Percentiles rank a stretch among this genome's conserved stretches.
phyloP scores from a whole-genome alignment of 1,140 invertebrate genomes.

The Maconellicoccus hirsutus region DNA sequence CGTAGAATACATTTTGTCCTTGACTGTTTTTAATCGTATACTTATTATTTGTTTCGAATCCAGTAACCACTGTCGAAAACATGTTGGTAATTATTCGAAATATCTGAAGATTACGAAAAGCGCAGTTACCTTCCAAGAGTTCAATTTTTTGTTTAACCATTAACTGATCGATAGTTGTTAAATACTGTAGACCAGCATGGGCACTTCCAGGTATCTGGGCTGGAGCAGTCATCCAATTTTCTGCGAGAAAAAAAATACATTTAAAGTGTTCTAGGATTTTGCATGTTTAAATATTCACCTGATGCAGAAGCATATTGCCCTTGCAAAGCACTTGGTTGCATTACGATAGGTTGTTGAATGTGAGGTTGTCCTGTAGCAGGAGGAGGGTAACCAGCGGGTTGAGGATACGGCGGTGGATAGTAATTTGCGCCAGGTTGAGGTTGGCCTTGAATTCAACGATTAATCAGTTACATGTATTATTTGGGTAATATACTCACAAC shows the following conservation, averaged over 20 bases:
- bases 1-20: slow-evolving; percentile 71
- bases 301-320: too few relatives aligned
- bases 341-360: background rate
- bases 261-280: too few relatives aligned
- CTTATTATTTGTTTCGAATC: slow-evolving; percentile 86
- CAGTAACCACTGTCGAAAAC: slow-evolving; percentile 50
- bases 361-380: background rate
- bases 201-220: slow-evolving; percentile 56
- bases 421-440: slow-evolving; percentile 1
- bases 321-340: background rate
- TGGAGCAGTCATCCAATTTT: slow-evolving; percentile 69
- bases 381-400: background rate
- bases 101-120: background rate
- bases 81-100: background rate
- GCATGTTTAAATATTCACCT: too few relatives aligned
- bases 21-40: slow-evolving; percentile 64
- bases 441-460: background rate
- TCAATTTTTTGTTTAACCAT: slow-evolving; percentile 81
- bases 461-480: background rate
- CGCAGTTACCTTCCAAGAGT: slow-evolving; percentile 54
- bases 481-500: background rate
- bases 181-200: slow-evolving; percentile 85
- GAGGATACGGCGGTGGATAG: slow-evolving; percentile 11
- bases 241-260: too few relatives aligned
- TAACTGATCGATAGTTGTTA: slow-evolving; percentile 78